These are phyloP conservation scores for Drosophila prolongata DNA, from an alignment of 2,888 invertebrate species.

Conservation along the genomic window DNA sequence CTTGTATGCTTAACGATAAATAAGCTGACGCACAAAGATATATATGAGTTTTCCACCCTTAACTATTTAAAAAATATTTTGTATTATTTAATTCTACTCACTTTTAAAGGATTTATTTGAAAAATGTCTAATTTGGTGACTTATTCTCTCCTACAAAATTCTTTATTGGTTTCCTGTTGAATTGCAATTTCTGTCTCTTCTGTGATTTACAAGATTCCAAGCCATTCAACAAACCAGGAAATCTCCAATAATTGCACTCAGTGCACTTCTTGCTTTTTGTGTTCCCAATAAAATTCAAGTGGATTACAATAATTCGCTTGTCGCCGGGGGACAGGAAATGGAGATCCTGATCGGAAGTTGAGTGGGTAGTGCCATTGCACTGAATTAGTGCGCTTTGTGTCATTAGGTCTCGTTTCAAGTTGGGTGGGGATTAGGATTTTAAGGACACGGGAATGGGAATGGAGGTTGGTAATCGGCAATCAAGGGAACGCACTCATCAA, in stretches of 20 bases:
- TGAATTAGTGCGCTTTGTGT: slow-evolving; percentile 74
- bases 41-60: no score
- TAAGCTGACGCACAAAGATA: no score
- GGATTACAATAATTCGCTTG: slow-evolving; percentile 46
- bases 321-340: neutral
- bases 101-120: no score
- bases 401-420: slow-evolving; percentile 71
- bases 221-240: slow-evolving; percentile 17
- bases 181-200: neutral
- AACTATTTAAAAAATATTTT: no score
- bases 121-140: neutral
- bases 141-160: neutral
- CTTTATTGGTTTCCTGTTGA: neutral
- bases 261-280: slow-evolving; percentile 22
- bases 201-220: slow-evolving; percentile 19
- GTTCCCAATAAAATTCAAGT: slow-evolving; percentile 37
- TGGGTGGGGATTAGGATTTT: slow-evolving; percentile 49
- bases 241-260: slow-evolving; percentile 53
- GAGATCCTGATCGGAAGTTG: slow-evolving; percentile 14
- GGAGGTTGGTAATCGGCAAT: slow-evolving; percentile 44
- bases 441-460: neutral
- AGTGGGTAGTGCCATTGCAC: slow-evolving; percentile 13
- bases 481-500: slow-evolving; percentile 66
- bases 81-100: no score
- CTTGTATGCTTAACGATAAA: no score